Evolutionary conservation across 2,797 vertebrate genomes (phyloP).

Genomic region (Hozukius guyotensis): DNA sequence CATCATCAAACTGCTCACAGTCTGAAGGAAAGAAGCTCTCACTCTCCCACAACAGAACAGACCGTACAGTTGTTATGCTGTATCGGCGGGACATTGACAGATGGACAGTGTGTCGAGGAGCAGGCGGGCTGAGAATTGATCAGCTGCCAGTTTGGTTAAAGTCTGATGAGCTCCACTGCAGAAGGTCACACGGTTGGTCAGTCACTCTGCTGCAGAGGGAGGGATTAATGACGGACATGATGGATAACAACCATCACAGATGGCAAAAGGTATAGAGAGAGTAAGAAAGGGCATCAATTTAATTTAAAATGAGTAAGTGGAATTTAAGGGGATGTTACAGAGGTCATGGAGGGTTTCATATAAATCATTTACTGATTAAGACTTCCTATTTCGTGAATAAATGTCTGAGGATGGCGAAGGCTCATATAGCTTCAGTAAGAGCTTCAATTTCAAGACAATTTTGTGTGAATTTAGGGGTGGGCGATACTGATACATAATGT

Average conservation of each 20-base stretch:
- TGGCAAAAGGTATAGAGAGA: background rate
- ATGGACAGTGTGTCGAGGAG: slow-evolving; percentile 53
- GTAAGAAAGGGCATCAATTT: background rate
- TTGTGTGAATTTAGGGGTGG: background rate
- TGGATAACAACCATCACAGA: slow-evolving; percentile 19
- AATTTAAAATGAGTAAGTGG: background rate
- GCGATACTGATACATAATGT: background rate
- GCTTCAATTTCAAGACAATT: background rate
- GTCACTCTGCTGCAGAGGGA: slow-evolving; percentile 33
- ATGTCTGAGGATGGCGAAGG: background rate
- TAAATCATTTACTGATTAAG: background rate
- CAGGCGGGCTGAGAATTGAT: slow-evolving; percentile 56
- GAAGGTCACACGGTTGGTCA: slow-evolving; percentile 62
- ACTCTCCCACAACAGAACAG: background rate
- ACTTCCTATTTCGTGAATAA: background rate
- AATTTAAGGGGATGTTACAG: background rate
- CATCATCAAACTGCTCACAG: background rate
- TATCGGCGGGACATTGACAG: slow-evolving; percentile 62
- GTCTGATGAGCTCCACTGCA: slow-evolving; percentile 62
- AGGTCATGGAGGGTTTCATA: background rate
- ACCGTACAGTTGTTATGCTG: slow-evolving; percentile 4
- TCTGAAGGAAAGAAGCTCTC: background rate
- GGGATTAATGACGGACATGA: slow-evolving; percentile 31
- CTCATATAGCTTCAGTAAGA: background rate
- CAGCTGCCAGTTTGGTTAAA: slow-evolving; percentile 63